Base-by-base conservation (phyloP, 2,797 vertebrate genomes). In the Peromyscus attwateri region DNA sequence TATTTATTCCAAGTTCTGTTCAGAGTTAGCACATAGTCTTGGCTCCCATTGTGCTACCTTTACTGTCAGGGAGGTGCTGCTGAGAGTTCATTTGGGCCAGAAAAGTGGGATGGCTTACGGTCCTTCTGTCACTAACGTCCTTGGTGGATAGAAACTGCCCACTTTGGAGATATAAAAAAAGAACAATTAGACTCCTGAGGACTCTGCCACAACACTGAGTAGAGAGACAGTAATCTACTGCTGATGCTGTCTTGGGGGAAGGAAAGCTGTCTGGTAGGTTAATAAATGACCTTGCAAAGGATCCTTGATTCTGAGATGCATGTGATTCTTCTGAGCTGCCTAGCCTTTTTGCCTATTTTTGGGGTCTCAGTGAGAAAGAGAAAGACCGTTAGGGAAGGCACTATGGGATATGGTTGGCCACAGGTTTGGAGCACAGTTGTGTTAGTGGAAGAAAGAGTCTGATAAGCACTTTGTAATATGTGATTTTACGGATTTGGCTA, bases 221-320 rank as follows among this genome's bases (percentile, higher is more conserved):
- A 57, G 29, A 75, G 43, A 88, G 49, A 31, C n/a, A 71, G 7
- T 57, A 37, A 73, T 16, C 10, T 14, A 52, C 34, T 52, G 37
- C 5, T 91, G 34, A 29, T 87, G 46, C 62, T 66, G 40, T 82
- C 25, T 43, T 8, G 43, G 52, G n/a, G 73, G 83, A 91, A 91
- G 46, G 49, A 40, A 89, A 71, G 40, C 46, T 83, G 31, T 27
- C 34, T 46, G 92, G 31, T 49, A 46, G 46, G 23, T 92, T 87
- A 81, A 6, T 87, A 76, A 77, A n/a, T 93, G 90, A 87, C 46
- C 79, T 82, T 85, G 55, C 85, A 84, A 82, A 49, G 16, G 92
- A 80, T 68, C 34, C 34, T 87, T 29, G 62, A 57, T 91, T 49
- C 62, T n/a, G 19, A 73, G 49, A 34, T 40, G 37, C 31, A 6